Base-by-base conservation (phyloP, 2,113 vertebrate species). In the Eretmochelys imbricata region DNA sequence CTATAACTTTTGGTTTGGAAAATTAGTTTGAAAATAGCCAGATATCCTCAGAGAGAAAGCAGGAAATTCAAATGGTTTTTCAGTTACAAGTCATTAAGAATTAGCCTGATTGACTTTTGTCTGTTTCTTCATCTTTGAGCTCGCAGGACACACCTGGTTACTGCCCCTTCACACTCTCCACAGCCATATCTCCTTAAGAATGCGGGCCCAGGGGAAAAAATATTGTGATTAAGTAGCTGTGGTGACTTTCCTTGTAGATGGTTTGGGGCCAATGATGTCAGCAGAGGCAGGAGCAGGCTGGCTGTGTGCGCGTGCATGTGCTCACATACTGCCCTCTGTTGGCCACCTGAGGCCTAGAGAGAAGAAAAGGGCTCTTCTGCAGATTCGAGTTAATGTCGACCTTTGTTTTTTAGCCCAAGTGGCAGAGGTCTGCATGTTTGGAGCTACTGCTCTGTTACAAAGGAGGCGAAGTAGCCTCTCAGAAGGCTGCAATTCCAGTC, bases 31-130 rank as follows among this genome's bases (percentile, higher is more conserved):
- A 95, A 94, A 96, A 87, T 31, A 86, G 48, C 49, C 88, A 53
- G 62, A 91, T 85, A 57, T 93, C 69, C 51, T 95, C 79, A n/a
- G 87, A 84, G 35, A 25, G 20, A 94, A 90, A 89, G 80, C 25
- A 94, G 75, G 48, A 90, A 57, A 94, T 78, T 50, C 54, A 92
- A 94, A 14, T 29, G 17, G 51, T 31, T 82, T 91, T 93, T 96
- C 84, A 89, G 78, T 59, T 93, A 93, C 81, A 97, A 59, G 82
- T 88, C 62, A 53, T 81, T 89, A 94, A 97, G 94, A 91, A 8
- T 4, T 75, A 89, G 65, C 55, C 1, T 0, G n/a, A 85, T 91
- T 83, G 78, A 89, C 78, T 93, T 94, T 48, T 94, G 75, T 1
- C 0, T 75, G 51, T 87, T 93, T 88, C 72, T 75, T 87, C 92